Conservation (phyloP, 2,113 vertebrate species). For the Meleagris gallopavo region DNA sequence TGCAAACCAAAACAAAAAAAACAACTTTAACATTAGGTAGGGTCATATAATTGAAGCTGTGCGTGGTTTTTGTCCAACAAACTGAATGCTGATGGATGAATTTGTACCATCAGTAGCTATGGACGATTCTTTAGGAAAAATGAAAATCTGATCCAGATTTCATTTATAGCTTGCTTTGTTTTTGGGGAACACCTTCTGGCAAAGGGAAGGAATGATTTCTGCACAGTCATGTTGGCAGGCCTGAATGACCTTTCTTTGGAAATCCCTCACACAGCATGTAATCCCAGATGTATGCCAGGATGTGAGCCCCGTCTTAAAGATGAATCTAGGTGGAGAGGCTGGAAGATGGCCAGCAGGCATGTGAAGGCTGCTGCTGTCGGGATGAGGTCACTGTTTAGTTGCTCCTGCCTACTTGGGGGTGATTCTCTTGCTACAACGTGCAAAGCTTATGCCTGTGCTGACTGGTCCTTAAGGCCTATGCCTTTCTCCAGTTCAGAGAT, state of each 20-base stretch:
- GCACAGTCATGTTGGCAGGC: slow-evolving; percentile 21
- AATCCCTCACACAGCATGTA: not conserved
- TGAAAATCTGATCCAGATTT: not conserved
- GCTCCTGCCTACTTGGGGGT: not conserved
- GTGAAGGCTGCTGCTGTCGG: not conserved
- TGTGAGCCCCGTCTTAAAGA: slow-evolving; percentile 36
- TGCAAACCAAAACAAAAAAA: not conserved
- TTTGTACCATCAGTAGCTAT: not conserved
- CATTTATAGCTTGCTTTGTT: not conserved
- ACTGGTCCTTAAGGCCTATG: fast-evolving
- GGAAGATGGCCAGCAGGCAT: not conserved
- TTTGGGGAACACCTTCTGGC: not conserved
- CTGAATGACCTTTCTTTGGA: not conserved
- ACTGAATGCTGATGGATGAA: not conserved
- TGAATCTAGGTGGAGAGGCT: slow-evolving; percentile 20
- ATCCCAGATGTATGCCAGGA: not conserved
- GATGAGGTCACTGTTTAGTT: not conserved
- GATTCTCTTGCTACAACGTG: fast-evolving
- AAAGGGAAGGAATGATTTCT: slow-evolving; percentile 8
- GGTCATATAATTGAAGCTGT: not conserved
- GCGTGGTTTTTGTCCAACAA: not conserved
- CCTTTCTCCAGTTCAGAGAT: not conserved
- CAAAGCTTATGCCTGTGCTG: not conserved
- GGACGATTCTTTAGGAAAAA: not conserved
- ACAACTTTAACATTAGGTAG: not conserved